phyloP scores from a whole-genome alignment of 2,113 vertebrate species.

The Amazona vittata region DNA sequence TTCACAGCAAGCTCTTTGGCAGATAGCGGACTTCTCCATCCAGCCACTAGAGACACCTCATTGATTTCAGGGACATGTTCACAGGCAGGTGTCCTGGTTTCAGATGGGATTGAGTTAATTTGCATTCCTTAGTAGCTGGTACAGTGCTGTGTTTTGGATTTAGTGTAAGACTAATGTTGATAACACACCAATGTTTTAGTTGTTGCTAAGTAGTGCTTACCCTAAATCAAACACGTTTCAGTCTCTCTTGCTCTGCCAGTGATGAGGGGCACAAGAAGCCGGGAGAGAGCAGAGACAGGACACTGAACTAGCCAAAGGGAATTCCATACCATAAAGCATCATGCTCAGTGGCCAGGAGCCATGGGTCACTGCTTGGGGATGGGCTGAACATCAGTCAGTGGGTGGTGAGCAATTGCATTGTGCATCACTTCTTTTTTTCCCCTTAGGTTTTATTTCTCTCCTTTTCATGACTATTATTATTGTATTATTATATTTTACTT shows the following conservation, averaged over 20 bases:
- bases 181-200: neutral
- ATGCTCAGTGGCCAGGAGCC: neutral
- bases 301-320: neutral
- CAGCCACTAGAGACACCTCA: neutral
- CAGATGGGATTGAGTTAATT: neutral
- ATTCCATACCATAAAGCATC: neutral
- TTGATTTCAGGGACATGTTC: neutral
- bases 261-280: neutral
- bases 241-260: neutral
- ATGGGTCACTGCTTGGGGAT: neutral
- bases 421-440: neutral
- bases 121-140: neutral
- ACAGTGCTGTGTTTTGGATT: neutral
- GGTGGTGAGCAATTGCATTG: neutral
- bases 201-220: neutral
- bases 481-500: neutral
- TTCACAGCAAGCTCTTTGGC: neutral
- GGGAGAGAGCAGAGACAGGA: neutral
- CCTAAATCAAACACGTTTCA: neutral
- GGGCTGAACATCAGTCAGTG: neutral
- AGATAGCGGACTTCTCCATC: neutral
- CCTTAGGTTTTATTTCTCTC: neutral
- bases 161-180: neutral
- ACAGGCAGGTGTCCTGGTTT: neutral
- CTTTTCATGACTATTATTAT: neutral